Evolutionary conservation across 2,888 invertebrate genomes (phyloP).

Genomic region (Xylota segnis): DNA sequence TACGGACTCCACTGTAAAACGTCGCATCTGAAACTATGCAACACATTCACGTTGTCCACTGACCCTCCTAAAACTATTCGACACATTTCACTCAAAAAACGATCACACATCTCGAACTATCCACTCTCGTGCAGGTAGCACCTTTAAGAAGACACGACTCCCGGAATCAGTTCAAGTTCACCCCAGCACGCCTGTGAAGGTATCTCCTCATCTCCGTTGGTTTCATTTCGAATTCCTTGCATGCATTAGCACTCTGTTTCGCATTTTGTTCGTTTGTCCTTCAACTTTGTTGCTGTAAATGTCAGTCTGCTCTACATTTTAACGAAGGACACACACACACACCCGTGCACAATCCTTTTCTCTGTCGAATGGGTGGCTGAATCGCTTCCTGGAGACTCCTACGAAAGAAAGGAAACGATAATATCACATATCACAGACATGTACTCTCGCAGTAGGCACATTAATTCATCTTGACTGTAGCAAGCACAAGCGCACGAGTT

Average conservation of each 20-base stretch:
- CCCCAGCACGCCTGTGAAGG: neutral
- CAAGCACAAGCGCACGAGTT: neutral
- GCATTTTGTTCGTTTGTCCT: slow-evolving; percentile 12
- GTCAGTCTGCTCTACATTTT: slow-evolving; percentile 49
- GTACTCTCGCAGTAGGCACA: slow-evolving; percentile 17
- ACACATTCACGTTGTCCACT: no score
- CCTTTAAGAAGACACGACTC: neutral
- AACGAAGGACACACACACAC: slow-evolving; percentile 16
- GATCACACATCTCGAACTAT: neutral
- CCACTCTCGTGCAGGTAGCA: no score
- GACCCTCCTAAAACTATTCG: no score
- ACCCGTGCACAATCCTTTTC: neutral
- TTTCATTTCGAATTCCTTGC: neutral
- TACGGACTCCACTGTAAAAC: no score
- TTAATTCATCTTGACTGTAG: slow-evolving; percentile 31
- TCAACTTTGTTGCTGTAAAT: slow-evolving; percentile 37
- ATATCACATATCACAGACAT: slow-evolving; percentile 35
- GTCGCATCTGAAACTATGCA: no score
- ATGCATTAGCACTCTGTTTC: neutral
- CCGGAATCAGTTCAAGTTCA: neutral
- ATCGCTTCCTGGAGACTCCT: neutral
- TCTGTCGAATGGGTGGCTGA: neutral
- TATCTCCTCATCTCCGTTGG: neutral
- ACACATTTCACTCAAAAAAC: no score
- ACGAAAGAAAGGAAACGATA: slow-evolving; percentile 39